Base-by-base conservation (phyloP, 2,888 invertebrate species). In the Ceriagrion tenellum region DNA sequence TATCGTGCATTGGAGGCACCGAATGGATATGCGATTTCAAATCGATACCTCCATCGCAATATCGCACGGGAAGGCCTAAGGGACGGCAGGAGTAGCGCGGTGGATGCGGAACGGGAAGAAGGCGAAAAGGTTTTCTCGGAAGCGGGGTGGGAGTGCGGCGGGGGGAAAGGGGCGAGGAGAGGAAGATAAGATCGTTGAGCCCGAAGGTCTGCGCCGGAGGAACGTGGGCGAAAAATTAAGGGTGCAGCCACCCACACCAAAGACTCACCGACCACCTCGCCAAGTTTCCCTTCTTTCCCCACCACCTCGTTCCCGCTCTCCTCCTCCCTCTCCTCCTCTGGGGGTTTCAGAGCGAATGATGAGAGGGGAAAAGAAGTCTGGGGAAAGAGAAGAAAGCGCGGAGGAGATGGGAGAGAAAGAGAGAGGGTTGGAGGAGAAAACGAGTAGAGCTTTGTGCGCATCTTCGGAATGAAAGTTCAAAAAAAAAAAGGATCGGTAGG, bases 131-230 rank as follows among this genome's bases (percentile, higher is more conserved):
- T 0, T 59, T 59, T 20, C 59, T 59, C 4, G 69, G 26, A 56
- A 56, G 56, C 56, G 56, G 56, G 8, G 56, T 8, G 16, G 12
- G 56, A 12, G 56, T 12, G 56, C 16, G 56, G 56, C 56, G 56
- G 59, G 4, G 59, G 2, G 20, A 10, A 59, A 12, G 59, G 12
- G 20, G 20, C 10, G 20, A 59, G 59, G 13, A 47, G 59, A 12
- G n/a, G 35, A 35, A 93, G 69, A 74, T 47, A 93, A 69, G 93
- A 47, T 93, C 35, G 63, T 47, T 47, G 35, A 26, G 93, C 59
- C 40, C 91, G 91, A 63, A 69, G 69, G 69, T 69, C 69, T 47
- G 59, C 13, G 35, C 35, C 16, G 35, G 35, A 35, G 81, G 81
- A 13, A 81, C 81, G 81, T 35, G 81, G 35, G 81, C 30, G 81